A percentile compares a stretch with the other conserved stretches of the same genome.
Conservation (phyloP, 2,888 invertebrate species). For the Sarcophaga subvicina region DNA sequence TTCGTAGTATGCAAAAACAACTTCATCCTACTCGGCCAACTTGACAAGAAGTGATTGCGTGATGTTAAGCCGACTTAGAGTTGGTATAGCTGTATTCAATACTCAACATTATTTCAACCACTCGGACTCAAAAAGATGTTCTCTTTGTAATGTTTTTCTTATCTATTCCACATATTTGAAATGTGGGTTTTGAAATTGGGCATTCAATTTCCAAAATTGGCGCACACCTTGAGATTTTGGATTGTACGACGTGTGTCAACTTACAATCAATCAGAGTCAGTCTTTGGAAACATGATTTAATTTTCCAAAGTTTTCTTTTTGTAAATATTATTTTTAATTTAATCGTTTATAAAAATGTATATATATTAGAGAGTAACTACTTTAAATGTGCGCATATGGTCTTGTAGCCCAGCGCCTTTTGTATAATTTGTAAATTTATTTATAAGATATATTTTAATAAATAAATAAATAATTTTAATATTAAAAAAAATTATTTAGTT, state of each 20-base stretch:
- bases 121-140: too few species aligned
- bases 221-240: neutral
- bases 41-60: neutral
- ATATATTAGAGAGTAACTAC: neutral
- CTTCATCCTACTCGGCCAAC: neutral
- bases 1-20: neutral
- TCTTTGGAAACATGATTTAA: neutral
- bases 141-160: neutral
- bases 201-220: neutral
- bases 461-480: too few species aligned
- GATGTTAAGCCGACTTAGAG: too few species aligned
- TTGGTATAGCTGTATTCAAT: too few species aligned
- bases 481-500: too few species aligned
- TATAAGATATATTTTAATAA: neutral
- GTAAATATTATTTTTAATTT: neutral
- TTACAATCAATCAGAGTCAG: slow-evolving; percentile 6
- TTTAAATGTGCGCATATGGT: neutral
- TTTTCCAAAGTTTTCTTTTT: neutral
- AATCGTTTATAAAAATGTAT: neutral
- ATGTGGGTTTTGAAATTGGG: neutral
- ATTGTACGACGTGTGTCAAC: neutral
- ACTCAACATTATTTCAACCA: too few species aligned
- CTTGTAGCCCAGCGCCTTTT: neutral
- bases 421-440: neutral
- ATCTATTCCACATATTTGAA: slow-evolving; percentile 7